Evolutionary conservation across 2,888 invertebrate genomes (phyloP), one percentile per base, ranked within the genome.

Genomic region (Laspeyria flexula): DNA sequence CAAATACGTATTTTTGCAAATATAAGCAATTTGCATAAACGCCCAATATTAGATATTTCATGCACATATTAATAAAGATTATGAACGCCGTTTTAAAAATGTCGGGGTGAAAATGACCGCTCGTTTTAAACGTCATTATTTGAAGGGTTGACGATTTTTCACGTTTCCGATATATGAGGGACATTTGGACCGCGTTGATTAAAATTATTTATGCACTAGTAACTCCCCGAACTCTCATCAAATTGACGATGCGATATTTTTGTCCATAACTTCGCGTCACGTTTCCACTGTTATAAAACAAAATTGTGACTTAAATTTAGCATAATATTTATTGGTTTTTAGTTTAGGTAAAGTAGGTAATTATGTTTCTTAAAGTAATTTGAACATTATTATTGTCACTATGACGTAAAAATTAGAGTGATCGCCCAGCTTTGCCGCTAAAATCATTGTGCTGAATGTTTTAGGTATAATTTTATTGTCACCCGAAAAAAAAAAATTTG

Each of bases 21-120:
- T 67, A 79, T 77, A 71, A 62, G 40, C 37, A 39, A 81, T 86
- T 86, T 79, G 77, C 86, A 86, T 86, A 86, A 86, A 79, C 75
- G 75, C 65, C 73, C 70, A 63, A 77, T 83, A 81, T 80, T 79
- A 81, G 76, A 81, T 71, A 74, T 76, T 77, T 71, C 65, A 76
- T 75, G 69, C 71, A 73, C 68, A 71, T 80, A 84, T 83, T 84
- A 79, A 83, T 82, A 81, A 77, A 73, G 78, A 76, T 82, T 79
- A 79, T 60, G 64, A 49, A 57, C 55, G 57, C 45, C 67, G 63
- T 73, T 72, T 75, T 66, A 65, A 74, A 75, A 75, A 75, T 72
- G 73, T 67, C 69, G 60, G 60, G 55, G 55, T 50, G 49, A 44
- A 67, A 75, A 77, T 75, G 75, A 68, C 77, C 77, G 57, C 60